phyloP scores from a whole-genome alignment of 37 sponge, comb jelly and placozoan species.

The Axinella damicornis region DNA sequence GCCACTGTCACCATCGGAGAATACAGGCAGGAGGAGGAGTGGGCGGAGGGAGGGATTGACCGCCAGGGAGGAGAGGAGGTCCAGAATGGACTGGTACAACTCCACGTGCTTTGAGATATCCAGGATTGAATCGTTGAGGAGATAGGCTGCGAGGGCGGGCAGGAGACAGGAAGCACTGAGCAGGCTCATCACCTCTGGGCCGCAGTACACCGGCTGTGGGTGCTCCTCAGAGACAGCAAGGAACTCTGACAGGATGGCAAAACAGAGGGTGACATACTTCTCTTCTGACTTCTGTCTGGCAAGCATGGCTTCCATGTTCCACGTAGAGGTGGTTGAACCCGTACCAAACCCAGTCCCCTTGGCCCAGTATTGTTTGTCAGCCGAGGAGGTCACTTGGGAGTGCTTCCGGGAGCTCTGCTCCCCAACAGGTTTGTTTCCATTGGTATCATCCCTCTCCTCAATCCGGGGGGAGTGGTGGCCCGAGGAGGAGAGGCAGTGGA shows the following conservation, averaged over 20 bases:
- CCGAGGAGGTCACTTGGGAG: conserved; percentile 17
- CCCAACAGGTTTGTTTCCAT: no score
- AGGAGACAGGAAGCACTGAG: conserved; percentile 75
- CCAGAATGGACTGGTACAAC: conserved; percentile 75
- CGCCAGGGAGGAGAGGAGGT: conserved; percentile 53
- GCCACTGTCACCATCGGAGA: conserved; percentile 17
- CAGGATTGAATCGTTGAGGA: conserved; percentile 90
- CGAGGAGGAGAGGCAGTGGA: conserved; percentile 56
- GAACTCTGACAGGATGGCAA: conserved; percentile 65
- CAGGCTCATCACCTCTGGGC: conserved; percentile 27
- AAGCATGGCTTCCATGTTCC: conserved; percentile 77
- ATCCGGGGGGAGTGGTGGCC: conserved; percentile 60
- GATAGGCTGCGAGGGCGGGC: conserved; percentile 80
- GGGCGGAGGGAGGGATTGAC: conserved; percentile 35
- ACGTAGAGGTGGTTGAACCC: conserved; percentile 79
- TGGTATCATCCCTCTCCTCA: background rate
- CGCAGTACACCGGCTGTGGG: background rate
- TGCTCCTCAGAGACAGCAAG: background rate
- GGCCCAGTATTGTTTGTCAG: conserved; percentile 82
- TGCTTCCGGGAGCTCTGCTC: background rate
- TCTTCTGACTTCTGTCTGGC: conserved; percentile 78
- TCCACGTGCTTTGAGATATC: conserved; percentile 89
- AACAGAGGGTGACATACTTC: conserved; percentile 60
- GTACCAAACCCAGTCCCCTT: conserved; percentile 96
- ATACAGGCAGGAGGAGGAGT: conserved; percentile 58